These are phyloP conservation scores for Trichopria drosophilae DNA, from an alignment of 2,888 invertebrate species.

Conservation along the genomic window DNA sequence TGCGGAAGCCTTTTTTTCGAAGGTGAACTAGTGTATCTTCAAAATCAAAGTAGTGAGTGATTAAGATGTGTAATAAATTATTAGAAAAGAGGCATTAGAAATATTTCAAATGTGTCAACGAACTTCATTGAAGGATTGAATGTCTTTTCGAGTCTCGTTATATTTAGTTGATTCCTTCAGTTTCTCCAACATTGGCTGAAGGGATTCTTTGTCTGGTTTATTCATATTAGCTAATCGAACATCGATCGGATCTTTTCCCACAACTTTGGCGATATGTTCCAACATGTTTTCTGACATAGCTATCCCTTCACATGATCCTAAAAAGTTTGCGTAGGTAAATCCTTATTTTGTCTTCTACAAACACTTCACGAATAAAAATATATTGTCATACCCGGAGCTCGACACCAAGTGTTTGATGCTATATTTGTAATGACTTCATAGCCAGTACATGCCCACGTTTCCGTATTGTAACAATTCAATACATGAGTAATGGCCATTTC, in stretches of 20 bases:
- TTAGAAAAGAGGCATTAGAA: too few species aligned
- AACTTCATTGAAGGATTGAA: conserved; percentile 66
- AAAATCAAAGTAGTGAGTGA: too few species aligned
- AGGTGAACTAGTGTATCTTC: too few species aligned
- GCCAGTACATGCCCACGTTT: conserved; percentile 62
- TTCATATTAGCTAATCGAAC: conserved; percentile 64
- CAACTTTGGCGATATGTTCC: conserved; percentile 66
- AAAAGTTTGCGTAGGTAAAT: too few species aligned
- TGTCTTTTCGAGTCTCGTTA: conserved; percentile 61
- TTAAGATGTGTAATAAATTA: too few species aligned
- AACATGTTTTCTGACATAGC: conserved; percentile 68
- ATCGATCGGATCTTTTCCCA: conserved; percentile 64
- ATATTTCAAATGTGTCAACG: too few species aligned
- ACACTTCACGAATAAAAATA: too few species aligned
- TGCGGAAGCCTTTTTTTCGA: too few species aligned
- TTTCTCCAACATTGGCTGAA: conserved; percentile 62
- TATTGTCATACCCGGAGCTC: conserved; percentile 71
- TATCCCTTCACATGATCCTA: conserved; percentile 68
- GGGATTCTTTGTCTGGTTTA: conserved; percentile 56
- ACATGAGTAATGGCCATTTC: conserved; percentile 51
- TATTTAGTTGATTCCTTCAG: conserved; percentile 65
- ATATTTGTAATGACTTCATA: conserved; percentile 65
- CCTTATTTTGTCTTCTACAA: too few species aligned
- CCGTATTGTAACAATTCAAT: conserved; percentile 66
- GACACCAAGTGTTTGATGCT: conserved; percentile 70